Evolutionary conservation across 2,113 vertebrate genomes (phyloP).

Genomic region (Uria lomvia): DNA sequence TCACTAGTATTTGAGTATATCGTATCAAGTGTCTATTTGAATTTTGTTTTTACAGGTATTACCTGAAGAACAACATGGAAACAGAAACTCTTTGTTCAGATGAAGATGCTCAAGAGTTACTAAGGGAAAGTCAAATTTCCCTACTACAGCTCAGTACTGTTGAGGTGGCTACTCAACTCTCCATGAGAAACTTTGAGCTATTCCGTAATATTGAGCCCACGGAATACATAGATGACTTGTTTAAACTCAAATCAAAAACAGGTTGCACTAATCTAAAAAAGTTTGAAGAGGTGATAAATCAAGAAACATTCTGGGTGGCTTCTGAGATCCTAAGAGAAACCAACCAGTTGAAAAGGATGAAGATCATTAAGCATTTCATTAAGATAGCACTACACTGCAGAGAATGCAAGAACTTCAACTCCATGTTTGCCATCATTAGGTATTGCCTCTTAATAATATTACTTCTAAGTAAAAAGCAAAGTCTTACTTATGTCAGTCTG

Average conservation of each 20-base stretch:
- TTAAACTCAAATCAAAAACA: slow-evolving; percentile 88
- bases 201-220: slow-evolving; percentile 98
- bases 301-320: slow-evolving; percentile 99
- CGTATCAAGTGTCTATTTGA: not conserved
- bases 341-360: slow-evolving; percentile 98
- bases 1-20: not conserved
- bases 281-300: slow-evolving; percentile 97
- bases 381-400: slow-evolving; percentile 98
- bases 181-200: slow-evolving; percentile 94
- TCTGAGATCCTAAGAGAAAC: slow-evolving; percentile 92
- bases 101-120: slow-evolving; percentile 94
- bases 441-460: slow-evolving; percentile 41
- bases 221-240: slow-evolving; percentile 96
- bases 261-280: slow-evolving; percentile 90
- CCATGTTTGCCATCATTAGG: slow-evolving; percentile 99
- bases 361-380: slow-evolving; percentile 97
- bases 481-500: not conserved
- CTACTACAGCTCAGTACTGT: slow-evolving; percentile 94
- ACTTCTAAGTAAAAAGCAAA: not conserved
- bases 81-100: slow-evolving; percentile 97
- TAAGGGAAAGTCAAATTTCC: slow-evolving; percentile 92
- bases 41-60: slow-evolving; percentile 80
- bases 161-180: slow-evolving; percentile 95
- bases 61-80: slow-evolving; percentile 99
- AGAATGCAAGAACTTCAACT: slow-evolving; percentile 99